Base-by-base conservation (phyloP, 2,888 invertebrate species). In the Laspeyria flexula region DNA sequence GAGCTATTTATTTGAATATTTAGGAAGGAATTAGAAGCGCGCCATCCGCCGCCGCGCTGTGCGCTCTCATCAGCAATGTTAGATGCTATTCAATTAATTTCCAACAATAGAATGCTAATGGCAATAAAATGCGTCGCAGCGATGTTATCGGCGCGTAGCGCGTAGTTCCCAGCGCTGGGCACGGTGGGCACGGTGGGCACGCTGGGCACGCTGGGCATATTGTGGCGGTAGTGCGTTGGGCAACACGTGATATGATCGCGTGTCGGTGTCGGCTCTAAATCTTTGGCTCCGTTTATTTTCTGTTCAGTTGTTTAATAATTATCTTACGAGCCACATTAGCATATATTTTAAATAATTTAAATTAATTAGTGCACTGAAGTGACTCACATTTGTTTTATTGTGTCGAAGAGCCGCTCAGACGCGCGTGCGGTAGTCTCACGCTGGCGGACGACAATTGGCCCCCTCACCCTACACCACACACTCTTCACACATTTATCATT, bases 31-130 rank as follows among this genome's bases (percentile, higher is more conserved):
- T 15, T 40, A 15, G 55, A 30, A 43, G 15, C 37, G 7, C 25
- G 25, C 25, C 25, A 3, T 1, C 25, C 25, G 4, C 25, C 25
- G 1, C 4, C 25, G 9, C 7, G 1, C 25, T 2, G 18, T 18
- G 25, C 4, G 7, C 4, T 25, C 25, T 25, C 50, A 40, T 44
- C 49, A 44, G 45, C 51, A 44, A 55, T 43, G 21, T 46, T 5
- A 27, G 27, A 48, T 31, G 40, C 31, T 55, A 49, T 59, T 60
- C 45, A 60, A 58, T 55, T 50, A 58, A 58, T 65, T 55, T 38
- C 35, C 43, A 38, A 59, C 65, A 66, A 59, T 51, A 65, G 43
- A 47, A 53, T 50, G 42, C 46, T 49, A 50, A 43, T 39, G 50
- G 55, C 52, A 48, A 43, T 58, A 49, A 50, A 65, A 43, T n/a